Evolutionary conservation across 2,888 invertebrate genomes (phyloP).

Genomic region (Sphaeridia pumilis): DNA sequence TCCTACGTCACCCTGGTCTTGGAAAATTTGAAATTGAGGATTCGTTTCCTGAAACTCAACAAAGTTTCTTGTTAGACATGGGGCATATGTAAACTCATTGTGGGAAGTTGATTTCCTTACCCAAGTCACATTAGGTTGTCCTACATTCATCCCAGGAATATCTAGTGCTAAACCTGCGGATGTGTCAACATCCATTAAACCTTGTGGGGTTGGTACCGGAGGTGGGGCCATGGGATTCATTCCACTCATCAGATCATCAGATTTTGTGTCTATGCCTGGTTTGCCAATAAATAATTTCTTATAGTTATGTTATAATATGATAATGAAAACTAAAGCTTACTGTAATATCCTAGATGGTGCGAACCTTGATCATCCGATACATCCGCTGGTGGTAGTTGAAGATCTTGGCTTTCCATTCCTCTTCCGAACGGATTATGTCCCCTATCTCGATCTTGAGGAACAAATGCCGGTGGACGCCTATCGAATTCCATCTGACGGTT

Average conservation of each 20-base stretch:
- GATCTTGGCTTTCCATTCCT: not conserved
- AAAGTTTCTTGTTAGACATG: not conserved
- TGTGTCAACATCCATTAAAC: constrained; percentile 30
- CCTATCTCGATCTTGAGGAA: constrained; percentile 2
- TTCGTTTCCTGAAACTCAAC: constrained; percentile 27
- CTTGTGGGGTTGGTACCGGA: constrained; percentile 33
- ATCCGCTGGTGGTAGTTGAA: not conserved
- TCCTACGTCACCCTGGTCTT: constrained; percentile 20
- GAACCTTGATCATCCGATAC: too few relatives aligned
- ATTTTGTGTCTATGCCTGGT: too few relatives aligned
- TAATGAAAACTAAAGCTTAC: too few relatives aligned
- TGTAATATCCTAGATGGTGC: too few relatives aligned
- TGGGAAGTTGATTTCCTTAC: too few relatives aligned
- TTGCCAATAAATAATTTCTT: too few relatives aligned
- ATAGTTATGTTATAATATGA: too few relatives aligned
- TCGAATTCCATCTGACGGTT: too few relatives aligned
- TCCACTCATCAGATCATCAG: too few relatives aligned
- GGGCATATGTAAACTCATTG: too few relatives aligned
- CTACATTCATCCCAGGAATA: too few relatives aligned
- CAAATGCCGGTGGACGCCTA: not conserved
- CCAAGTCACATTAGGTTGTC: constrained; percentile 28
- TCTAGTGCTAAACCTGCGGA: constrained; percentile 15
- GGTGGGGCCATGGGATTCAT: constrained; percentile 28
- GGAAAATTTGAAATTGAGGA: constrained; percentile 22
- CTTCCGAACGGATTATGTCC: not conserved